These are phyloP conservation scores for Copidosoma aretas DNA, from an alignment of 2,888 invertebrate species.

Conservation along the genomic window DNA sequence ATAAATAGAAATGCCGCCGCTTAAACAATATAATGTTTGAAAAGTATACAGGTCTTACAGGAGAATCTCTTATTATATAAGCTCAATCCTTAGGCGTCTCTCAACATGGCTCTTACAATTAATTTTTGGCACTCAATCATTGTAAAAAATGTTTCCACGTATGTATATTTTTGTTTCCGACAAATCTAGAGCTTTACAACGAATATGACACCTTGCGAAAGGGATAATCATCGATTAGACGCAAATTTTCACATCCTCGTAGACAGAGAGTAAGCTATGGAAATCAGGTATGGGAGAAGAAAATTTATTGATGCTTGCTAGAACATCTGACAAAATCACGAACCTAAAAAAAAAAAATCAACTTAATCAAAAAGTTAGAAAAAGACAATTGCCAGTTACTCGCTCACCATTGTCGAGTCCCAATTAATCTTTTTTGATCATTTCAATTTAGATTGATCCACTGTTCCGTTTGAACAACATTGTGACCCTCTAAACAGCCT, in stretches of 20 bases:
- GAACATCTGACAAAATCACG: too few species aligned
- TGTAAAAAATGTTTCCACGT: conserved; percentile 24
- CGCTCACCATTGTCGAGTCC: not conserved
- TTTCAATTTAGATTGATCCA: conserved; percentile 1
- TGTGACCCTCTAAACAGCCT: conserved; percentile 12
- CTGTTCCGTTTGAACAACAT: conserved; percentile 6
- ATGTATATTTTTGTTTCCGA: not conserved
- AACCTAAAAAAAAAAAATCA: not conserved
- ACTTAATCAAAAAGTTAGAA: not conserved
- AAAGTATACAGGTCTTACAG: not conserved
- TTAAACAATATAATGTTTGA: not conserved
- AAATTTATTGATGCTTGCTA: not conserved
- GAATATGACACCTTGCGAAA: not conserved
- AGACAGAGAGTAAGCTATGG: too few species aligned
- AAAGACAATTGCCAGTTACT: not conserved
- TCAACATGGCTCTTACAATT: conserved; percentile 21
- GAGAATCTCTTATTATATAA: not conserved
- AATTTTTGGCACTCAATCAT: conserved; percentile 40
- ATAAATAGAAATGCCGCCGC: conserved; percentile 28
- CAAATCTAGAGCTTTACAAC: not conserved
- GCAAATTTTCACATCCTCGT: not conserved
- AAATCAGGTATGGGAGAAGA: not conserved
- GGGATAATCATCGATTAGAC: not conserved
- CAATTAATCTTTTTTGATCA: not conserved
- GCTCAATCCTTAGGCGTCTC: not conserved